Conservation (phyloP, 2,888 invertebrate species). For the Syritta pipiens region DNA sequence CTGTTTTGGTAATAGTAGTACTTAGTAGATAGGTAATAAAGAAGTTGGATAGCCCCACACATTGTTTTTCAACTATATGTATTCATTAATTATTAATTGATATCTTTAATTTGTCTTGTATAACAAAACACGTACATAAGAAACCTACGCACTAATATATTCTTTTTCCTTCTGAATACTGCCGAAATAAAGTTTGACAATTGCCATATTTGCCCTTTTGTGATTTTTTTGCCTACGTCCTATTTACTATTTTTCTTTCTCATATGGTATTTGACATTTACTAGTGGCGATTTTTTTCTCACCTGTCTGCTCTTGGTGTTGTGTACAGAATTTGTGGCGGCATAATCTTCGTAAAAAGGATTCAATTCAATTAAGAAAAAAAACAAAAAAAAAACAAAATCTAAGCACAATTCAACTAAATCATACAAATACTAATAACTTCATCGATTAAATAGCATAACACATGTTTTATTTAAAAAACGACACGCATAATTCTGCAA, state of each 20-base stretch:
- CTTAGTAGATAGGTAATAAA: too few species aligned
- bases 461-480: background rate
- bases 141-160: too few species aligned
- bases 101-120: too few species aligned
- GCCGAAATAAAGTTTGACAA: background rate
- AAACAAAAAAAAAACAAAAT: too few species aligned
- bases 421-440: background rate
- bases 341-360: conserved; percentile 11
- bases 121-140: too few species aligned
- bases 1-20: too few species aligned
- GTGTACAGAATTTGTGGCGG: conserved; percentile 59
- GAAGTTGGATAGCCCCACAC: too few species aligned
- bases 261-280: conserved; percentile 22
- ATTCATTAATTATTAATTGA: too few species aligned
- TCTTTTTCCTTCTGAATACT: conserved; percentile 2
- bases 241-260: background rate
- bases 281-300: conserved; percentile 15
- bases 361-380: background rate
- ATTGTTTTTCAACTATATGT: too few species aligned
- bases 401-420: too few species aligned
- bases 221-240: conserved; percentile 10
- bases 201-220: background rate
- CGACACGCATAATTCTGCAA: background rate
- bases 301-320: conserved; percentile 38
- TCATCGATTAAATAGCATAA: background rate